phyloP scores from a whole-genome alignment of 2,797 vertebrate genomes.

The Tragelaphus oryx region DNA sequence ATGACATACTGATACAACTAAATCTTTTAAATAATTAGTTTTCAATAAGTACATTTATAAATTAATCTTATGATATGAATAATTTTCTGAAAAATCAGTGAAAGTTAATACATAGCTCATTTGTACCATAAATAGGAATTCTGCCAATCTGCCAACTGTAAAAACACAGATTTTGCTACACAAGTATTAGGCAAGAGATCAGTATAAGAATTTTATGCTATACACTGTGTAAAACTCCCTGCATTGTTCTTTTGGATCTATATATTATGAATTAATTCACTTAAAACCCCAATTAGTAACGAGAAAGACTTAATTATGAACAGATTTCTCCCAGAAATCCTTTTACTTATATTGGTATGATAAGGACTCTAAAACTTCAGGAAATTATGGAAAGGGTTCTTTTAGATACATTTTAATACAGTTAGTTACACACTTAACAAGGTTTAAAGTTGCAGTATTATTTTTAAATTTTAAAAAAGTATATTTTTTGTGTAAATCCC shows the following conservation, averaged over 20 bases:
- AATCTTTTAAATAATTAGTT: not conserved
- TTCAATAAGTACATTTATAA: not conserved
- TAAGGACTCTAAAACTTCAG: not conserved
- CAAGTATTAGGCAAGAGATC: not conserved
- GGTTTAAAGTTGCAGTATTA: not conserved
- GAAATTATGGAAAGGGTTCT: not conserved
- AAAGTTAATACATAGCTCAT: not conserved
- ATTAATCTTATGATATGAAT: not conserved
- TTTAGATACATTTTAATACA: not conserved
- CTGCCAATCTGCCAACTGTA: not conserved
- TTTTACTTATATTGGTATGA: not conserved
- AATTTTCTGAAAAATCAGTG: not conserved
- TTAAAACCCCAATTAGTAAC: not conserved
- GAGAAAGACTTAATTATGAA: not conserved
- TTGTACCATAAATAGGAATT: not conserved
- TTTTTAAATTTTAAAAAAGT: not conserved
- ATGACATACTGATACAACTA: not conserved
- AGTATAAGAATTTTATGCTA: not conserved
- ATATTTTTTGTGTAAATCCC: not conserved
- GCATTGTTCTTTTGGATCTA: not conserved
- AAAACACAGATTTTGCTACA: not conserved
- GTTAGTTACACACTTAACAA: not conserved
- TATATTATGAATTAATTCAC: not conserved
- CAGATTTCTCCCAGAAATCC: not conserved
- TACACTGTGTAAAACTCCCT: not conserved